phyloP scores from a whole-genome alignment of 2,113 vertebrate genomes.

The Galbula dea region DNA sequence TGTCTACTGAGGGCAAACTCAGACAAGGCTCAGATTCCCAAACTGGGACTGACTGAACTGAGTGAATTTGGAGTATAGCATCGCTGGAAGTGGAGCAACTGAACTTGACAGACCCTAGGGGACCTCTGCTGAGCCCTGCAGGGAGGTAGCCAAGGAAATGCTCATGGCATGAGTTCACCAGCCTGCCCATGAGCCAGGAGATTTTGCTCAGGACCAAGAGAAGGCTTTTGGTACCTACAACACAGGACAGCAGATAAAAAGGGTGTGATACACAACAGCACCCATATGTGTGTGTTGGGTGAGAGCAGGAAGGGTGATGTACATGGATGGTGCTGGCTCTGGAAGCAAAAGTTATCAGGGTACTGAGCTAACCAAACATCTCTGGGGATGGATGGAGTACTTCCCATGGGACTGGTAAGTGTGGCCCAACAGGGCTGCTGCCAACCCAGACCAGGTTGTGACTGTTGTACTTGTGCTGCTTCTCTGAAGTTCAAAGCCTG shows the following conservation, averaged over 20 bases:
- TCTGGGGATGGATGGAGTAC: background rate
- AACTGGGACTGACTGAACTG: background rate
- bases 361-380: background rate
- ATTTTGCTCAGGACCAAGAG: background rate
- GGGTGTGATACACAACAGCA: background rate
- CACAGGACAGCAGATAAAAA: background rate
- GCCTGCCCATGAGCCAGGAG: background rate
- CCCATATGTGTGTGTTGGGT: rapidly evolving
- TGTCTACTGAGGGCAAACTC: background rate
- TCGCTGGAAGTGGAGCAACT: background rate
- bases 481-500: background rate
- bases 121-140: background rate
- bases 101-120: background rate
- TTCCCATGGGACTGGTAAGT: background rate
- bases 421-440: background rate
- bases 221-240: background rate
- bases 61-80: background rate
- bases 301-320: background rate
- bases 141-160: rapidly evolving
- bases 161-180: background rate
- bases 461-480: rapidly evolving
- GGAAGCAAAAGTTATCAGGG: background rate
- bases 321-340: background rate
- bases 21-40: background rate
- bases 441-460: background rate